A percentile compares a stretch with the other conserved stretches of the same genome.
phyloP scores from a whole-genome alignment of 2,888 invertebrate species.

The Phalangium opilio region DNA sequence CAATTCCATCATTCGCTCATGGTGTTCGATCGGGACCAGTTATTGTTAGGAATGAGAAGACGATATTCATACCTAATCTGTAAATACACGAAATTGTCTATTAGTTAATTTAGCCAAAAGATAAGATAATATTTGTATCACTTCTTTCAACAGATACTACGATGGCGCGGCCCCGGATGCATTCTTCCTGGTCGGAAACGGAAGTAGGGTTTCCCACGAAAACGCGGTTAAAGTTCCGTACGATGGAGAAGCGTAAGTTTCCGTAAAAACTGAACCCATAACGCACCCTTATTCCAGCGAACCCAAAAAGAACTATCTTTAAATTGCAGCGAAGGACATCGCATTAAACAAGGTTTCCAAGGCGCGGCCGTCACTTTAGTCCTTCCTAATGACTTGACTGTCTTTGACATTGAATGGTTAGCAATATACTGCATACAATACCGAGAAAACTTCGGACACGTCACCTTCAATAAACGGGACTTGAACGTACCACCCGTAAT shows the following conservation, averaged over 20 bases:
- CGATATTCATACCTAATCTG: slow-evolving; percentile 66
- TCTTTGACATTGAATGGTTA: slow-evolving; percentile 82
- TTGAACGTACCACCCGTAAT: slow-evolving; percentile 77
- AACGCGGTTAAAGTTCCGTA: neutral
- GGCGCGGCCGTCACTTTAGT: slow-evolving; percentile 85
- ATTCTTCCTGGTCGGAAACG: slow-evolving; percentile 85
- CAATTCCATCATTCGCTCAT: slow-evolving; percentile 73
- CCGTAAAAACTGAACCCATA: too few species aligned
- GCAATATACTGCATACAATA: slow-evolving; percentile 79
- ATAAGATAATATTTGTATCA: neutral
- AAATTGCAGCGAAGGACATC: too few species aligned
- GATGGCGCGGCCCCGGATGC: slow-evolving; percentile 38
- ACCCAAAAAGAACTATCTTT: too few species aligned
- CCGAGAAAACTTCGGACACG: slow-evolving; percentile 78
- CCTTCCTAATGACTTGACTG: slow-evolving; percentile 64
- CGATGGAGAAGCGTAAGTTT: neutral
- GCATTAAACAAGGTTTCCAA: slow-evolving; percentile 50
- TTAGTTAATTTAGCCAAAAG: too few species aligned
- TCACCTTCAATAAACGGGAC: slow-evolving; percentile 67
- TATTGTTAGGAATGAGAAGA: slow-evolving; percentile 79
- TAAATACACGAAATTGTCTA: slow-evolving; percentile 35
- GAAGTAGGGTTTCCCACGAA: slow-evolving; percentile 34
- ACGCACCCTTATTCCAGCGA: too few species aligned
- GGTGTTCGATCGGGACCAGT: slow-evolving; percentile 78
- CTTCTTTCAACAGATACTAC: neutral